phyloP scores from a whole-genome alignment of 92 coral and sea anemone species.

The Actinernus sp. region DNA sequence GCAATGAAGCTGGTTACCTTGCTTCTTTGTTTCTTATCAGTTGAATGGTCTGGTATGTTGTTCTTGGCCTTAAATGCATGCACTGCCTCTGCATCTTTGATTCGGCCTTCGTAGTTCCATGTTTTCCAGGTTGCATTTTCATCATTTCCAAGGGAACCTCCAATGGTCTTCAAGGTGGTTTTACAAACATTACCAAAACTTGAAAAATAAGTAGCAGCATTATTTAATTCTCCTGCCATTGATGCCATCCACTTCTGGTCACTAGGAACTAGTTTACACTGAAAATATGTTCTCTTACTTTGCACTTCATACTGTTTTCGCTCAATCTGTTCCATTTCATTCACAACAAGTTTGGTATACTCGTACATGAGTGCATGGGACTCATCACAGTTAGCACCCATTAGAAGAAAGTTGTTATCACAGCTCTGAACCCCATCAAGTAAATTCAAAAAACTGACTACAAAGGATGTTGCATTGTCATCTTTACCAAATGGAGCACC shows the following conservation, averaged over 20 bases:
- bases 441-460: constrained; percentile 71
- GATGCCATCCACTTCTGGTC: constrained; percentile 47
- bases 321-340: no score
- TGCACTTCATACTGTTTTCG: no score
- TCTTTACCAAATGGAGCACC: constrained; percentile 70
- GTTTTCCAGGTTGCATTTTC: background rate
- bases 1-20: constrained; percentile 7
- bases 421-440: constrained; percentile 68
- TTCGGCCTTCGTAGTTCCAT: background rate
- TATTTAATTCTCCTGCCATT: constrained; percentile 39
- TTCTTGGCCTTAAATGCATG: background rate
- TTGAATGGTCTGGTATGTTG: background rate
- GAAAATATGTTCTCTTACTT: constrained; percentile 1
- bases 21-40: background rate
- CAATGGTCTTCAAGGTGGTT: background rate
- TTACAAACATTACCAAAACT: constrained; percentile 6
- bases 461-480: constrained; percentile 63
- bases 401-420: constrained; percentile 56
- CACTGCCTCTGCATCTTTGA: constrained; percentile 7
- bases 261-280: constrained; percentile 10
- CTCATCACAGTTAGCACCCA: constrained; percentile 76
- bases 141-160: background rate
- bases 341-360: constrained; percentile 15
- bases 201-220: constrained; percentile 7
- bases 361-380: constrained; percentile 50